Conservation (phyloP, 2,888 invertebrate species). For the Calliscelio sp. region DNA sequence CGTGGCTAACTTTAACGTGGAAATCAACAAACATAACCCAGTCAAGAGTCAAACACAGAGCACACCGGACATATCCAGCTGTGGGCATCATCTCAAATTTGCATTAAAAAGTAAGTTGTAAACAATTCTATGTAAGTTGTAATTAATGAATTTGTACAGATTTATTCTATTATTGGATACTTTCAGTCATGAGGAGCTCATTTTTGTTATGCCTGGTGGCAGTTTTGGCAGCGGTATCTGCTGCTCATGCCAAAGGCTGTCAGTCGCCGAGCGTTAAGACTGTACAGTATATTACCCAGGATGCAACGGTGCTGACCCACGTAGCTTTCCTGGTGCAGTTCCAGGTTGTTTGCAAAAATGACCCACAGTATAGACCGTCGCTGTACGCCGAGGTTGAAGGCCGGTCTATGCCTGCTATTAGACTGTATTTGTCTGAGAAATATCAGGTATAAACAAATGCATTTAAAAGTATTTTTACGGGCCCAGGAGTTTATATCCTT, state of each 20-base stretch:
- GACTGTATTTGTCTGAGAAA: constrained; percentile 90
- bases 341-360: constrained; percentile 49
- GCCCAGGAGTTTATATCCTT: constrained; percentile 62
- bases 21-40: constrained; percentile 12
- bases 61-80: neutral
- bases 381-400: constrained; percentile 96
- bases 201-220: constrained; percentile 56
- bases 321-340: constrained; percentile 96
- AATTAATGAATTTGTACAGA: no score
- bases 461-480: constrained; percentile 60
- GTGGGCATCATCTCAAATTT: neutral
- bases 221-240: no score
- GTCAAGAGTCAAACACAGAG: neutral
- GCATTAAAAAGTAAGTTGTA: no score
- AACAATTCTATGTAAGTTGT: no score
- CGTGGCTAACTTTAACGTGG: constrained; percentile 14
- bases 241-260: constrained; percentile 46
- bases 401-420: constrained; percentile 93
- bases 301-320: constrained; percentile 95
- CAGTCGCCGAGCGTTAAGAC: constrained; percentile 36
- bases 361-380: constrained; percentile 91
- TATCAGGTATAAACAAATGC: constrained; percentile 90
- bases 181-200: constrained; percentile 71
- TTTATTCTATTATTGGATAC: no score
- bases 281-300: constrained; percentile 92